These are phyloP conservation scores for Hydropsyche tenuis DNA, from an alignment of 1,140 invertebrate species.

Conservation along the genomic window DNA sequence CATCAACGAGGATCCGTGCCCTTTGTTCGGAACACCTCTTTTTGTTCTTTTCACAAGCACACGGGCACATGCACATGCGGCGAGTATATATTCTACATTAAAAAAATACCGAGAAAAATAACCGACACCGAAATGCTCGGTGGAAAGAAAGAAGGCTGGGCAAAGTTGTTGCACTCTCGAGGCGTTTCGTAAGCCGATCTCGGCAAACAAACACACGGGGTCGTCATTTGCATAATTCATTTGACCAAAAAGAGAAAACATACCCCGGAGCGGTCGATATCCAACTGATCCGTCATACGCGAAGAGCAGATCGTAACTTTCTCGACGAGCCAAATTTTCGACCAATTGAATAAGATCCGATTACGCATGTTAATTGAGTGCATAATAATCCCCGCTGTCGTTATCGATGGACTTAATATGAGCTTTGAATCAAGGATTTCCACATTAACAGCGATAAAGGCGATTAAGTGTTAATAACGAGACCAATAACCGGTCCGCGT, in stretches of 20 bases:
- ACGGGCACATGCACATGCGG: no score
- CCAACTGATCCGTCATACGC: not conserved
- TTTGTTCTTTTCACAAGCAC: constrained; percentile 19
- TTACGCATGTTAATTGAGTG: not conserved
- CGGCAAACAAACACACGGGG: constrained; percentile 11
- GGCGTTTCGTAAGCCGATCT: constrained; percentile 34
- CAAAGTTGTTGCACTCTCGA: constrained; percentile 33
- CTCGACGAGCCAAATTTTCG: not conserved
- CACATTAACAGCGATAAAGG: not conserved
- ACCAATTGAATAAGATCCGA: not conserved
- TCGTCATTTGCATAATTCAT: constrained; percentile 28
- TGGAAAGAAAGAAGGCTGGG: constrained; percentile 18
- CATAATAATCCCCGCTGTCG: not conserved
- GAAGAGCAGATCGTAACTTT: not conserved
- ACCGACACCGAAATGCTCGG: not conserved
- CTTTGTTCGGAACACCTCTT: constrained; percentile 36
- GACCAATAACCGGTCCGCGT: not conserved
- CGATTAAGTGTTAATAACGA: no score
- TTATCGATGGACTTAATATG: not conserved
- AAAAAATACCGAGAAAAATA: not conserved
- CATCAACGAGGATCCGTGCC: constrained; percentile 28
- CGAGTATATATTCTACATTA: not conserved
- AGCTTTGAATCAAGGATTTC: not conserved
- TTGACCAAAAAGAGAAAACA: not conserved
- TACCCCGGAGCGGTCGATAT: not conserved